A percentile compares a stretch with the other conserved stretches of the same genome.
phyloP scores from a whole-genome alignment of 1,140 invertebrate species.

The Probaryconus sp. region DNA sequence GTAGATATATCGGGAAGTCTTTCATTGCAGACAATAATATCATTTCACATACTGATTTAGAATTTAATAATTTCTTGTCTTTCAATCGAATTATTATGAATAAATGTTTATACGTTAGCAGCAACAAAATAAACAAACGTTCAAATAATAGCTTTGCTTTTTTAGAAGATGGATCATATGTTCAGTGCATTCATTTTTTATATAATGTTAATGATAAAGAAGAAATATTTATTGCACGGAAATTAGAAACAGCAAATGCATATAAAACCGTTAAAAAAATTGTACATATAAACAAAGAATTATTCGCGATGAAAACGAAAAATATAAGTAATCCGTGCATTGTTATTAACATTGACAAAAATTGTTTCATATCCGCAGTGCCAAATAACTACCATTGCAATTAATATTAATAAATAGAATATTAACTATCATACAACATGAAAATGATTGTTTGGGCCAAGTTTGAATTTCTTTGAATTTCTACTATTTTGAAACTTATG shows the following conservation, averaged over 20 bases:
- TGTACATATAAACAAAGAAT: background rate
- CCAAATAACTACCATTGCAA: constrained; percentile 10
- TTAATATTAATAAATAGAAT: no score
- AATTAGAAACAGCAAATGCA: background rate
- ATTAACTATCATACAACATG: no score
- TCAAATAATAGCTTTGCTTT: constrained; percentile 31
- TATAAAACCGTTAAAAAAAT: background rate
- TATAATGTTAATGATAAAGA: background rate
- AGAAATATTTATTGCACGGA: constrained; percentile 2
- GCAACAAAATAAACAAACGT: constrained; percentile 6
- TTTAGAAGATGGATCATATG: background rate
- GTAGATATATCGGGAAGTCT: constrained; percentile 12
- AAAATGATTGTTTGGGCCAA: no score
- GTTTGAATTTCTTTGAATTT: no score
- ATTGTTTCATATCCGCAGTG: background rate
- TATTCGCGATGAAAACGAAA: background rate
- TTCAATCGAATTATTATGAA: constrained; percentile 17
- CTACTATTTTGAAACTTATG: no score
- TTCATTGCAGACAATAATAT: background rate
- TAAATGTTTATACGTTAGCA: constrained; percentile 14
- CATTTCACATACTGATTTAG: background rate
- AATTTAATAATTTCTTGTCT: background rate
- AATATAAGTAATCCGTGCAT: background rate
- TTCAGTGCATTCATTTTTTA: constrained; percentile 4
- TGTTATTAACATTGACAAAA: background rate